Evolutionary conservation across 2,113 vertebrate genomes (phyloP), one percentile per base, ranked within the genome.

Genomic region (Eonycteris spelaea): DNA sequence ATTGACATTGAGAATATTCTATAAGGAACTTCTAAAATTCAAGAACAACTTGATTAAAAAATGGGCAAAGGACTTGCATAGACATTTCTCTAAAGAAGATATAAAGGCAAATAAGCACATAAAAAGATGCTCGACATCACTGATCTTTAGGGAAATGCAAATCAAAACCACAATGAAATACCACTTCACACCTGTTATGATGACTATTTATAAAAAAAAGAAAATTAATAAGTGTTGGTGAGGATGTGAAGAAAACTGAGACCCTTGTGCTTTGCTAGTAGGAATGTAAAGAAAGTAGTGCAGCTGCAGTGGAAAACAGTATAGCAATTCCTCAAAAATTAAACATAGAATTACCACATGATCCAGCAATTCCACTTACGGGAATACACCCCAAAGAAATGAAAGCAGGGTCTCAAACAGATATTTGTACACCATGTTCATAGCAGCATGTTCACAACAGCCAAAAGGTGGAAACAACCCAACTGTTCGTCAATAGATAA

Each of bases 221-320:
- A 90, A 88, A 95, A 88, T 79, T 22, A 84, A 57, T 59, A 70
- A 70, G 28, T 85, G 16, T 68, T 88, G 59, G 40, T 79, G 26
- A 94, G 8, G 57, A 79, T 33, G 7, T 48, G 26, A 68, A 65
- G 30, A 92, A 92, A 95, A 68, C 28, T 30, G 26, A 63, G 90
- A 86, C 24, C 15, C 35, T 55, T 92, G 24, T 63, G 35, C 0
- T 51, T 26, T 94, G 48, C 33, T 87, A 15, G 21, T 63, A 65
- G 28, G n/a, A 74, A 55, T n/a, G 30, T 38, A 94, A 95, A 92
- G 86, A 95, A 95, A 92, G 83, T 67, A 16, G 16, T 40, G 7
- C 10, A 92, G 65, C 24, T 92, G 28, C 71, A 90, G 8, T 40
- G 12, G 70, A 53, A 95, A 94, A 83, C 1, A 53, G 21, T 38